These are phyloP conservation scores for Rhynchophorus ferrugineus DNA, from an alignment of 1,140 invertebrate species.

Conservation along the genomic window DNA sequence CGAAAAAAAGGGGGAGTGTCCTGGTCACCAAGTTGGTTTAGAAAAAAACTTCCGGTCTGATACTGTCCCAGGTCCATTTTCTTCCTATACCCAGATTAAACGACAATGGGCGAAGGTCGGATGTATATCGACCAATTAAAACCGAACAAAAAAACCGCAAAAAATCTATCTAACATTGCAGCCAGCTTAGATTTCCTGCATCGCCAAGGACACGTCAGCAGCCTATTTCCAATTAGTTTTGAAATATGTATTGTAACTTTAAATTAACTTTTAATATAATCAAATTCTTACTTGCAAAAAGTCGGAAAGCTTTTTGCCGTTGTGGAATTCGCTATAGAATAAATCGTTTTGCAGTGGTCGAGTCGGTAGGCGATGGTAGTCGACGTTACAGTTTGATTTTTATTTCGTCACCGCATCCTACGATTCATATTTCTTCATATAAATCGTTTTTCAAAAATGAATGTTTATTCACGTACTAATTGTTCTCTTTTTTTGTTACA, in stretches of 20 bases:
- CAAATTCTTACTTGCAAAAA: slow-evolving; percentile 8
- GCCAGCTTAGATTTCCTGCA: background rate
- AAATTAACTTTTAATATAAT: slow-evolving; percentile 3
- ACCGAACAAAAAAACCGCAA: background rate
- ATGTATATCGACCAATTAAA: background rate
- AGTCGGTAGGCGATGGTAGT: no score
- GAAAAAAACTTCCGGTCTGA: background rate
- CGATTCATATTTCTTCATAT: no score
- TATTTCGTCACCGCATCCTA: no score
- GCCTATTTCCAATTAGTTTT: slow-evolving; percentile 7
- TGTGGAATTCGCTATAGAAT: background rate
- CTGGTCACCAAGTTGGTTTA: no score
- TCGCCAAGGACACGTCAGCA: background rate
- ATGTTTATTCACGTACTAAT: no score
- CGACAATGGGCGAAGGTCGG: background rate
- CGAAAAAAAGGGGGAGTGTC: no score
- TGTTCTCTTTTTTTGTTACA: slow-evolving; percentile 30
- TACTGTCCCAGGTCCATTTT: no score
- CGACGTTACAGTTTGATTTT: no score
- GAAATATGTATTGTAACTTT: background rate
- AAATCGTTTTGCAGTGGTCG: no score
- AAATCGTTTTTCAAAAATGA: no score
- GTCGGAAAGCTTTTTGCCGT: background rate
- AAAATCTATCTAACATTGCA: background rate
- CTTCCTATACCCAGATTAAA: background rate